Evolutionary conservation across 2,113 vertebrate genomes (phyloP), one percentile per base, ranked within the genome.

Genomic region (Callithrix jacchus): DNA sequence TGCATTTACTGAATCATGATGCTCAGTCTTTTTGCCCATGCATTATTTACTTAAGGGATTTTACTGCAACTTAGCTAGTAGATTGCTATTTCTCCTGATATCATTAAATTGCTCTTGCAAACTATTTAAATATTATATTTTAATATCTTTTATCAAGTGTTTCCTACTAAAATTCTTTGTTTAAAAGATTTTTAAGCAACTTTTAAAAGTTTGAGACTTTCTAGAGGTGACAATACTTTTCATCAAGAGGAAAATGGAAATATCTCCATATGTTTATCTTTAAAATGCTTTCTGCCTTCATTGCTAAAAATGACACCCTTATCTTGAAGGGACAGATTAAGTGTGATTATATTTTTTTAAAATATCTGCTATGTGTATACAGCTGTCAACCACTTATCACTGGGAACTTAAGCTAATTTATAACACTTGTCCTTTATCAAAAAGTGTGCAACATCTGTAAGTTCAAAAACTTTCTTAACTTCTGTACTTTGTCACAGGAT

Each of bases 31-130:
- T 95, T 89, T 58, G 79, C 13, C 3, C 8, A 70, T 56, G 70
- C 8, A 89, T 95, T 96, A 81, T 83, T 92, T 89, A 93, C 94
- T 70, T 68, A 95, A 71, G 88, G 2, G 35, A n/a, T 93, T 94
- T 96, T 94, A 97, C 82, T 95, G 92, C 96, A 93, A 95, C 93
- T 91, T 20, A 82, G 61, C 52, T 86, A 47, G 30, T 89, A 94
- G 68, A 91, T 91, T 93, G 96, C 58, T 93, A 3, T 94, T 23
- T 94, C 66, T 93, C 52, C 20, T 83, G 52, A 74, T 84, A 80
- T 89, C 80, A 83, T 93, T 94, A 87, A 91, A 18, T 92, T 97
- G 30, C 76, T 94, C 79, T 85, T 88, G 17, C 64, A 94, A 85
- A 80, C 58, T 86, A 89, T 91, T 56, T 95, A 42, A 47, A 89